These are phyloP conservation scores for Tetramorium parvispinum DNA, from an alignment of 1,140 invertebrate genomes.

Conservation along the genomic window DNA sequence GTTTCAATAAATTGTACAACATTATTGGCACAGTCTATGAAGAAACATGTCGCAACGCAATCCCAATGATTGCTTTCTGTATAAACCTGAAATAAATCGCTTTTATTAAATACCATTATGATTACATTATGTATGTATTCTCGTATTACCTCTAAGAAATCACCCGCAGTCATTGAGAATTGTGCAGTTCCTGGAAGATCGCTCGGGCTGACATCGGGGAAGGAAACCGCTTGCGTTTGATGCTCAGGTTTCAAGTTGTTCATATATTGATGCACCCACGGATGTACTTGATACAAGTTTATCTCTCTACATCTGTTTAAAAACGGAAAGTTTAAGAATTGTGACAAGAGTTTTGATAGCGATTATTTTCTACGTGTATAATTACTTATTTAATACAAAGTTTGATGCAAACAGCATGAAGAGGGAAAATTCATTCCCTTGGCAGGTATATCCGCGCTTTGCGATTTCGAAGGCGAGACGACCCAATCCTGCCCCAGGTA, in stretches of 20 bases:
- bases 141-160: conserved; percentile 92
- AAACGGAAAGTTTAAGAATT: not conserved
- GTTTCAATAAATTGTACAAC: conserved; percentile 97
- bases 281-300: conserved; percentile 91
- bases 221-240: conserved; percentile 91
- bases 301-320: conserved; percentile 87
- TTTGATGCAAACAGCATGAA: conserved; percentile 99
- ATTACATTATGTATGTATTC: not conserved
- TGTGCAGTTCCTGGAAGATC: conserved; percentile 88
- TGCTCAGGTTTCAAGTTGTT: conserved; percentile 94
- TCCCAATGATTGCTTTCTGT: conserved; percentile 93
- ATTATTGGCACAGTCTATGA: conserved; percentile 99
- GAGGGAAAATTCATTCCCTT: conserved; percentile 99
- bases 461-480: conserved; percentile 97
- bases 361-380: not conserved
- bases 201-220: conserved; percentile 96
- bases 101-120: conserved; percentile 15
- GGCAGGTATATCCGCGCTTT: conserved; percentile 94
- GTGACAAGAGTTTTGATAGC: not conserved
- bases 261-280: conserved; percentile 97
- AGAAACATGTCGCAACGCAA: conserved; percentile 98
- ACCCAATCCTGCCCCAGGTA: conserved; percentile 97
- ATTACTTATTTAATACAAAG: conserved; percentile 96
- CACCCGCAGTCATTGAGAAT: conserved; percentile 98
- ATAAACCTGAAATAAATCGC: conserved; percentile 88